phyloP scores from a whole-genome alignment of 2,797 vertebrate genomes.

The Nannoperca obscura region DNA sequence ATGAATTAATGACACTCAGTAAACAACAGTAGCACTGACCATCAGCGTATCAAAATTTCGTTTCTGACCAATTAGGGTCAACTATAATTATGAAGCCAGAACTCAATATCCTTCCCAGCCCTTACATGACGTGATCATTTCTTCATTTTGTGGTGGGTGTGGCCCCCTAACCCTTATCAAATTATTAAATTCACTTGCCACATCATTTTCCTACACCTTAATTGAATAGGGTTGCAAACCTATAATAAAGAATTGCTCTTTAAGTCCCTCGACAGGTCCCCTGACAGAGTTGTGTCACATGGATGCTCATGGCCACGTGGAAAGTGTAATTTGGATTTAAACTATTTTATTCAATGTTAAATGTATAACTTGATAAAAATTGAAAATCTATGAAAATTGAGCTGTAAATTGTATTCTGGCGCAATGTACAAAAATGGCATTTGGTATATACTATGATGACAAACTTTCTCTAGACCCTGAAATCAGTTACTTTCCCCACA shows the following conservation, averaged over 20 bases:
- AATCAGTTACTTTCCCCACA: not conserved
- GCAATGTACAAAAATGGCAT: not conserved
- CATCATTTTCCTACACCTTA: not conserved
- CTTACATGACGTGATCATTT: too few species aligned
- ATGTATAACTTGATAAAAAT: not conserved
- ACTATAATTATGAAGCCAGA: not conserved
- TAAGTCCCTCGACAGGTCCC: too few species aligned
- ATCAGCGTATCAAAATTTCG: not conserved
- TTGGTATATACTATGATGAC: not conserved
- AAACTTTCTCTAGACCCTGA: conserved; percentile 4
- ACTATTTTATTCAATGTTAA: not conserved
- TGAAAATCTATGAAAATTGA: not conserved
- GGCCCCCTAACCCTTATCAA: too few species aligned
- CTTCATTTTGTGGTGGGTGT: too few species aligned
- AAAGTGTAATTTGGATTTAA: not conserved
- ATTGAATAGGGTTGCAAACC: too few species aligned
- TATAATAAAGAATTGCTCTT: too few species aligned
- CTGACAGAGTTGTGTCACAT: too few species aligned
- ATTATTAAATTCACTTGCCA: not conserved
- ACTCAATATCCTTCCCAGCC: not conserved
- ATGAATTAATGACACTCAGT: not conserved
- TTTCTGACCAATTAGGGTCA: conserved; percentile 8
- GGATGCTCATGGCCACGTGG: not conserved
- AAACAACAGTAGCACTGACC: not conserved
- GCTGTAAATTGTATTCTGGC: not conserved